Conservation (phyloP, 2,797 vertebrate genomes). For the Protonibea diacanthus region DNA sequence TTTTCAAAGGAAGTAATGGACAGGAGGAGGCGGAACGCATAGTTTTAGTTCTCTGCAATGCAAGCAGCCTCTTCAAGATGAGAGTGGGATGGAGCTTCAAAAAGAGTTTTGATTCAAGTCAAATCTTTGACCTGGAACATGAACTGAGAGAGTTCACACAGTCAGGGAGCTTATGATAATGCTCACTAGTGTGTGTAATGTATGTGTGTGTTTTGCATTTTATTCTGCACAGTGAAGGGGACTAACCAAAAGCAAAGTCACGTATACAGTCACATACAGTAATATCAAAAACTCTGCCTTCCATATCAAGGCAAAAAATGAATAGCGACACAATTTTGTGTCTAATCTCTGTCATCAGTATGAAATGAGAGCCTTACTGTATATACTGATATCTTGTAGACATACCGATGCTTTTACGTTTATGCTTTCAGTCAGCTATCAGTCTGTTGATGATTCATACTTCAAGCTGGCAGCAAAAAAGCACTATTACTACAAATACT, state of each 20-base stretch:
- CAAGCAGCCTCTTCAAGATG: conserved; percentile 38
- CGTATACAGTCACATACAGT: conserved; percentile 17
- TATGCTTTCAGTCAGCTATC: not conserved
- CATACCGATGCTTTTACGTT: conserved; percentile 1
- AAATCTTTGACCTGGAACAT: conserved; percentile 47
- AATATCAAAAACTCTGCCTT: not conserved
- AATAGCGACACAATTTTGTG: not conserved
- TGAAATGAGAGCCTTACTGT: too few relatives aligned
- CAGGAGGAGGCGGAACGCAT: not conserved
- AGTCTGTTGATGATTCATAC: not conserved
- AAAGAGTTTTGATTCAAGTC: conserved; percentile 52
- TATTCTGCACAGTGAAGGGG: not conserved
- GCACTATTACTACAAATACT: not conserved
- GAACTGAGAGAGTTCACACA: conserved; percentile 3
- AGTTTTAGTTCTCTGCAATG: conserved; percentile 41
- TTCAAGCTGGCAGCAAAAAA: not conserved
- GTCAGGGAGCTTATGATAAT: not conserved
- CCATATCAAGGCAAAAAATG: conserved; percentile 1
- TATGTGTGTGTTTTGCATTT: conserved; percentile 12
- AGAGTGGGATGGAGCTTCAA: conserved; percentile 58
- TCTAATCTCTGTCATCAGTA: not conserved
- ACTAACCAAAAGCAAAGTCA: conserved; percentile 34
- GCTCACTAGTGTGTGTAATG: not conserved
- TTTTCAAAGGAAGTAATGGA: conserved; percentile 45
- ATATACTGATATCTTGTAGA: too few relatives aligned